A percentile compares a stretch with the other conserved stretches of the same genome.
Evolutionary conservation across 2,113 vertebrate species (phyloP).

Genomic region (Nothobranchius kuhntae): DNA sequence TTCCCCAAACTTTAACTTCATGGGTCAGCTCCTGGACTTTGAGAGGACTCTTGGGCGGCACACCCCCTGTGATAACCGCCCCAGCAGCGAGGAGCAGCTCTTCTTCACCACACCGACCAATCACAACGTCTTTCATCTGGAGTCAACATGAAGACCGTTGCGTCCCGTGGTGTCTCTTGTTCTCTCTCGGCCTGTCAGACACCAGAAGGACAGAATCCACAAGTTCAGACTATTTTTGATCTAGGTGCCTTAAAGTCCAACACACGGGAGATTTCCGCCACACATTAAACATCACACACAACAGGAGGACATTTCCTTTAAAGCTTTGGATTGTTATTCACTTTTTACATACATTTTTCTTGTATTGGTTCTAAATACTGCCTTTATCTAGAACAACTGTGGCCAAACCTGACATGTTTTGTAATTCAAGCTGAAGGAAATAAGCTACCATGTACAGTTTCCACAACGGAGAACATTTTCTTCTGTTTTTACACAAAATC

Average conservation of each 20-base stretch:
- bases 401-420: conserved; percentile 37
- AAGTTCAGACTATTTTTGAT: conserved; percentile 16
- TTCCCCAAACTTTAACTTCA: conserved; percentile 92
- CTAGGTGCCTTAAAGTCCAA: conserved; percentile 67
- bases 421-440: conserved; percentile 40
- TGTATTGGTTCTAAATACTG: conserved; percentile 38
- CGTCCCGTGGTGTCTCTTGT: conserved; percentile 25
- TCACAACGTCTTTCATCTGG: conserved; percentile 83
- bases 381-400: conserved; percentile 56
- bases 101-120: conserved; percentile 86
- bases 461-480: neutral
- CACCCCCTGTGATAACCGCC: conserved; percentile 76
- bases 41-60: conserved; percentile 83
- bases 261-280: conserved; percentile 24
- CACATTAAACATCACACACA: conserved; percentile 33
- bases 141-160: conserved; percentile 74
- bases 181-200: conserved; percentile 1
- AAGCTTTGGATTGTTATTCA: conserved; percentile 42
- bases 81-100: conserved; percentile 74
- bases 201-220: conserved; percentile 35
- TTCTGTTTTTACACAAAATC: conserved; percentile 19
- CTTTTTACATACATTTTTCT: conserved; percentile 29
- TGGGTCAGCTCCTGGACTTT: conserved; percentile 90
- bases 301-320: conserved; percentile 53
- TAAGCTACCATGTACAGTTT: conserved; percentile 41